Percentiles rank a stretch among this genome's conserved stretches.
phyloP scores from a whole-genome alignment of 37 sponge, comb jelly and placozoan genomes.

The Cliona cf. orientalis region DNA sequence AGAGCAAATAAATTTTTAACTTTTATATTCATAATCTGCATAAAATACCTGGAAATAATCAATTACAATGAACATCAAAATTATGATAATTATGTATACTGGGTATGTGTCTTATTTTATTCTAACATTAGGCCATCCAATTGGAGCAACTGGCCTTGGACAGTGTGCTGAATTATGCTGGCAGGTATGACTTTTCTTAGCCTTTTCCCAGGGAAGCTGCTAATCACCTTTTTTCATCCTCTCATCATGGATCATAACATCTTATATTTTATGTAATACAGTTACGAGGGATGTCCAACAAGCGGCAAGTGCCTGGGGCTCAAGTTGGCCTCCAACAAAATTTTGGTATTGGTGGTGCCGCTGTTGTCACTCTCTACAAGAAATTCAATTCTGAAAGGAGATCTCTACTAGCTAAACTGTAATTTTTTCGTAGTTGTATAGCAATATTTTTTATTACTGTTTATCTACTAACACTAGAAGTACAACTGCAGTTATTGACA shows the following conservation, averaged over 20 bases:
- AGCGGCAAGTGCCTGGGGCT: constrained; percentile 71
- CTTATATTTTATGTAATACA: too few species aligned
- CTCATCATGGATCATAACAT: not conserved
- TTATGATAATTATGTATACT: not conserved
- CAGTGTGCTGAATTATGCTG: constrained; percentile 87
- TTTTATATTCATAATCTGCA: too few species aligned
- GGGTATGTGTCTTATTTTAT: not conserved
- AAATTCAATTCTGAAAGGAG: not conserved
- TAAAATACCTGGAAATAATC: too few species aligned
- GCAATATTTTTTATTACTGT: not conserved
- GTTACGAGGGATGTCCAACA: constrained; percentile 55
- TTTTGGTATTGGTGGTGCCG: constrained; percentile 78
- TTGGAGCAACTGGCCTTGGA: constrained; percentile 82
- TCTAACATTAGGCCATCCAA: constrained; percentile 68
- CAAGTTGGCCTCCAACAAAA: constrained; percentile 73
- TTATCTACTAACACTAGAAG: too few species aligned
- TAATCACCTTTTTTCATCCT: not conserved
- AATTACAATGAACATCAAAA: too few species aligned
- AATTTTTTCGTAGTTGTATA: not conserved
- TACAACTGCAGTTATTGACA: too few species aligned
- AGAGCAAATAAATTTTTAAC: too few species aligned
- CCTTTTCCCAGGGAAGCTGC: not conserved
- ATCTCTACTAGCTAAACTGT: constrained; percentile 16
- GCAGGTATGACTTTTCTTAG: constrained; percentile 53
- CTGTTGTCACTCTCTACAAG: constrained; percentile 71